These are phyloP conservation scores for Phataginus tetradactyla DNA, from an alignment of 2,797 vertebrate genomes.

Conservation along the genomic window DNA sequence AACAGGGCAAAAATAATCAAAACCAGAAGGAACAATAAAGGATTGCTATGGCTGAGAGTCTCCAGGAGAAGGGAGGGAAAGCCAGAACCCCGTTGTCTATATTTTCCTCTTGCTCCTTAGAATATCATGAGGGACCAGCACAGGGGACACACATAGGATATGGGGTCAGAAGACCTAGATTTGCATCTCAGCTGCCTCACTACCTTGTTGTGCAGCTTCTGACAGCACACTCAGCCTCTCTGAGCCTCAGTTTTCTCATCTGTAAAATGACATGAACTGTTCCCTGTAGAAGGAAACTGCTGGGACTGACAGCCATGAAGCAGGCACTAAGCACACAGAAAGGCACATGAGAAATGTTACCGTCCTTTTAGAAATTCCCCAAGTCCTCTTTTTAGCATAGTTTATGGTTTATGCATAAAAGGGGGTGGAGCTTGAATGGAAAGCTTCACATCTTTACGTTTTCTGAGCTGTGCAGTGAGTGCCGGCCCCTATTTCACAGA, in stretches of 20 bases:
- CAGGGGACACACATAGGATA: not conserved
- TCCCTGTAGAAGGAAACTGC: not conserved
- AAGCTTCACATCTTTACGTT: not conserved
- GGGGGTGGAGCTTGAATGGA: rapidly evolving
- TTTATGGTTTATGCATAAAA: rapidly evolving
- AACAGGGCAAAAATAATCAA: not conserved
- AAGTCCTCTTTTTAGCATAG: rapidly evolving
- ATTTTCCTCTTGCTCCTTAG: not conserved
- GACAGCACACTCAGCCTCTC: not conserved
- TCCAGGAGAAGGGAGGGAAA: not conserved
- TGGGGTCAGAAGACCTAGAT: not conserved
- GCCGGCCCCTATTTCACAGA: rapidly evolving
- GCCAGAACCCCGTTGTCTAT: rapidly evolving
- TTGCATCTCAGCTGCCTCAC: not conserved
- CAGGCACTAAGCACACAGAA: not conserved
- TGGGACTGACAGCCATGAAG: not conserved
- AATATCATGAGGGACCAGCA: rapidly evolving
- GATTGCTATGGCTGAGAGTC: not conserved
- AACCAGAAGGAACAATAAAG: not conserved
- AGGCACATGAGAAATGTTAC: not conserved
- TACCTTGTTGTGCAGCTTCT: not conserved
- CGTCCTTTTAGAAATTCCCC: not conserved
- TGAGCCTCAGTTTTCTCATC: not conserved
- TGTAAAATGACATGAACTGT: not conserved
- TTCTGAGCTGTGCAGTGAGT: not conserved